Evolutionary conservation across 2,797 vertebrate genomes (phyloP).

Genomic region (Catostomus latipinnis): DNA sequence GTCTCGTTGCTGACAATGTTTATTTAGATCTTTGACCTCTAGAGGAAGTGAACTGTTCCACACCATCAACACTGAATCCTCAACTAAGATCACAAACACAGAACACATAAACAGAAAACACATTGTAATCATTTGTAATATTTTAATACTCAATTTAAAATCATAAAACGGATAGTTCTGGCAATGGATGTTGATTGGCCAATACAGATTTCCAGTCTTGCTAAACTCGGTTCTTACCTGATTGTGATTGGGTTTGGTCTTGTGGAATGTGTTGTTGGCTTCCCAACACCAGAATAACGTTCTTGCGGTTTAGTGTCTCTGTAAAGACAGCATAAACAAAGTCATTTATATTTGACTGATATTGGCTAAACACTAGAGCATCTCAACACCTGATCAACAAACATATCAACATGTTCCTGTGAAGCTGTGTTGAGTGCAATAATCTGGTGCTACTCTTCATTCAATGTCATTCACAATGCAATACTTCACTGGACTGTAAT

Average conservation of each 20-base stretch:
- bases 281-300: slow-evolving; percentile 86
- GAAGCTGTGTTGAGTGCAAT: too few species aligned
- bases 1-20: slow-evolving; percentile 86
- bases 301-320: slow-evolving; percentile 84
- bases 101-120: not conserved
- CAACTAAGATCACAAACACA: slow-evolving; percentile 71
- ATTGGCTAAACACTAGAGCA: too few species aligned
- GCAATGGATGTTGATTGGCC: too few species aligned
- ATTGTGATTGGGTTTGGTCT: slow-evolving; percentile 66
- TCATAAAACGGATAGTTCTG: too few species aligned
- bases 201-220: too few species aligned
- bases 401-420: too few species aligned
- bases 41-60: slow-evolving; percentile 88
- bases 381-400: too few species aligned
- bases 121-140: not conserved
- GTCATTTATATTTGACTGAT: not conserved
- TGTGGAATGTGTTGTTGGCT: slow-evolving; percentile 70
- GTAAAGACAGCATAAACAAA: slow-evolving; percentile 51
- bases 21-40: slow-evolving; percentile 90
- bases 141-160: too few species aligned
- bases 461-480: too few species aligned
- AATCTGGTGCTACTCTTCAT: too few species aligned
- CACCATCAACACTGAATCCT: slow-evolving; percentile 85
- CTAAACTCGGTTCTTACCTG: slow-evolving; percentile 71
- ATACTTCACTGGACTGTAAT: too few species aligned